Evolutionary conservation across 2,797 vertebrate genomes (phyloP), one percentile per base, ranked within the genome.

Genomic region (Falco novaeseelandiae): DNA sequence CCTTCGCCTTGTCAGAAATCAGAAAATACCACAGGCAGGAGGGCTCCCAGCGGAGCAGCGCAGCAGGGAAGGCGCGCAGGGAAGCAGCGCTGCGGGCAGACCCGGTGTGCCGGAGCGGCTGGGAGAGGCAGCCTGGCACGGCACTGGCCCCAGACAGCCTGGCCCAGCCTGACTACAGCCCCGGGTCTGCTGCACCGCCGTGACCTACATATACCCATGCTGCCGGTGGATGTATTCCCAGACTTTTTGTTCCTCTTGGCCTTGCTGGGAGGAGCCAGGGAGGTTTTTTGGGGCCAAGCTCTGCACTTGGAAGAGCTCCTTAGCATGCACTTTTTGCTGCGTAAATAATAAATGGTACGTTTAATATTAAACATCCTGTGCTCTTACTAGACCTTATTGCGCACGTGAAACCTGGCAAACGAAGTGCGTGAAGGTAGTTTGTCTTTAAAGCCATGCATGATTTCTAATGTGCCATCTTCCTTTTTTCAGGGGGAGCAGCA

Each of bases 331-430:
- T 81, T 95, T 88, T 79, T 91, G 54, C 6, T 29, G n/a, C 26
- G 82, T 95, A 91, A 96, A 95, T 96, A 95, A 95, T 96, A 90
- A 96, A 96, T 90, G 29, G n/a, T 26, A 3, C 20, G 29, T 90
- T 91, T 86, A 88, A 90, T 95, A 95, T 95, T 95, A 61, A 97
- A 93, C 49, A 89, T 55, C 76, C 87, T 72, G 54, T 62, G 46
- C 32, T 21, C 87, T 92, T 48, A 77, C 9, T 57, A 72, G 87
- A 66, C 84, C 29, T 42, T 30, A 25, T 2, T 67, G 72, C 0
- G 2, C 83, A 84, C 0, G 1, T 91, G 87, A 89, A 91, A 17
- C 42, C 65, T 44, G 79, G 79, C 69, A 80, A 61, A 78, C 48
- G 27, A 84, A 66, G 29, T 49, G 42, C 46, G 34, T 32, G 12